Percentiles rank a stretch among this genome's conserved stretches.
phyloP scores from a whole-genome alignment of 2,797 vertebrate species.

The Parotocinclus haroldoi region DNA sequence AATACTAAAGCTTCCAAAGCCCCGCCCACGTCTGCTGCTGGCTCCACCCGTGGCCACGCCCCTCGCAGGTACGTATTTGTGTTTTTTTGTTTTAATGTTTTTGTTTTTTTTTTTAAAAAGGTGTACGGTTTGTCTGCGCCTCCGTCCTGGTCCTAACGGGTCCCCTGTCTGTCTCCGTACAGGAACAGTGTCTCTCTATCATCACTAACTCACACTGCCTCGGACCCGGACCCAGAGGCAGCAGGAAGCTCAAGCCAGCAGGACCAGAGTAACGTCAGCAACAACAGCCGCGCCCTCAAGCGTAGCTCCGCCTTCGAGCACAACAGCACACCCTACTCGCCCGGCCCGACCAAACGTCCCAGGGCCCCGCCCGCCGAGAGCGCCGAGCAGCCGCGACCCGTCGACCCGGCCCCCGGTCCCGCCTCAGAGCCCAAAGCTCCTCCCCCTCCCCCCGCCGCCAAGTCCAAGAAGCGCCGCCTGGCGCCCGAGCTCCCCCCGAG shows the following conservation, averaged over 20 bases:
- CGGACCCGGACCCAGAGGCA: slow-evolving; percentile 85
- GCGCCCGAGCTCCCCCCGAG: slow-evolving; percentile 70
- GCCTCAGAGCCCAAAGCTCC: slow-evolving; percentile 51
- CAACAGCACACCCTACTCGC: slow-evolving; percentile 85
- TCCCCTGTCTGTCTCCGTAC: slow-evolving; percentile 53
- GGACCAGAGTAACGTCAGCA: slow-evolving; percentile 83
- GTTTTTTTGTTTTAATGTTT: background rate
- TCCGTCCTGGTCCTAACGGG: background rate
- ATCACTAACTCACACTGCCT: slow-evolving; percentile 81
- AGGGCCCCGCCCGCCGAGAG: slow-evolving; percentile 70
- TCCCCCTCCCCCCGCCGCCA: slow-evolving; percentile 53
- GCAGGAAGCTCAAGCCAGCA: slow-evolving; percentile 88
- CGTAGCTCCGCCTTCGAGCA: slow-evolving; percentile 91
- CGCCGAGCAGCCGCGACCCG: slow-evolving; percentile 11
- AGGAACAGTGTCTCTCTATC: slow-evolving; percentile 92
- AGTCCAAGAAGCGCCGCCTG: slow-evolving; percentile 90
- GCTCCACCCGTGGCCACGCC: slow-evolving; percentile 96
- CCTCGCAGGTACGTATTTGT: slow-evolving; percentile 93
- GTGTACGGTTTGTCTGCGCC: too few species aligned
- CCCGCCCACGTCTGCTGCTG: slow-evolving; percentile 92
- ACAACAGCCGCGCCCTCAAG: slow-evolving; percentile 82
- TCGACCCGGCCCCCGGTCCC: slow-evolving; percentile 14
- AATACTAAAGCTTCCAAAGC: slow-evolving; percentile 99
- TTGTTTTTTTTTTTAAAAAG: too few species aligned
- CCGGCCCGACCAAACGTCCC: slow-evolving; percentile 90